Conservation (phyloP, 2,797 vertebrate genomes). For the Schizopygopsis malacanthus region DNA sequence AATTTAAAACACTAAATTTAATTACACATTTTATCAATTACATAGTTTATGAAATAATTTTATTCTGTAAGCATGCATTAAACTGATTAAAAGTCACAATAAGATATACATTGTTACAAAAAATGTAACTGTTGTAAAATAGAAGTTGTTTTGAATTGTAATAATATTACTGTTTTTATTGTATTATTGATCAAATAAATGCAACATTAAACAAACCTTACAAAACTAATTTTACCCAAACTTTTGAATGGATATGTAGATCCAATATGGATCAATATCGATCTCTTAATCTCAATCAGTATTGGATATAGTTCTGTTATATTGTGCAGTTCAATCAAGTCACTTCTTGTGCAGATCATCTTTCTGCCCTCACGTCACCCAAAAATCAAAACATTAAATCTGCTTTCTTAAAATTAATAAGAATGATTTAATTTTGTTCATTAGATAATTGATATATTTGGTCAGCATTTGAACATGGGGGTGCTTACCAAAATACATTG, state of each 20-base stretch:
- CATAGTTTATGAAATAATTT: not conserved
- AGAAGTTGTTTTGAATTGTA: not conserved
- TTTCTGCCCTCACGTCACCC: not conserved
- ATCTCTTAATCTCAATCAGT: not conserved
- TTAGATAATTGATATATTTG: not conserved
- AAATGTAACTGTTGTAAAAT: not conserved
- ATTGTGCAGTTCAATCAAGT: not conserved
- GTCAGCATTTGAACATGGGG: not conserved
- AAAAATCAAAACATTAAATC: not conserved
- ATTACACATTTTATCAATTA: not conserved
- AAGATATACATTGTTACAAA: not conserved
- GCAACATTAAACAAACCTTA: not conserved
- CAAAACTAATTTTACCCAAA: not conserved
- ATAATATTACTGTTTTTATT: not conserved
- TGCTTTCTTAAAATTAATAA: not conserved
- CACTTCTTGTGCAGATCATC: not conserved
- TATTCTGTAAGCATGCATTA: not conserved
- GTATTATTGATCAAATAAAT: not conserved
- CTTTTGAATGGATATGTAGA: too few relatives aligned
- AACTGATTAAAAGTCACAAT: not conserved
- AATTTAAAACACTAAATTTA: not conserved
- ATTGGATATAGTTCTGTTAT: not conserved
- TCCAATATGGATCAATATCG: not conserved
- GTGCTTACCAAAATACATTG: not conserved
- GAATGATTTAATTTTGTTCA: not conserved